A percentile compares a stretch with the other conserved stretches of the same genome.
Evolutionary conservation across 2,797 vertebrate species (phyloP).

Genomic region (Monodelphis domestica): DNA sequence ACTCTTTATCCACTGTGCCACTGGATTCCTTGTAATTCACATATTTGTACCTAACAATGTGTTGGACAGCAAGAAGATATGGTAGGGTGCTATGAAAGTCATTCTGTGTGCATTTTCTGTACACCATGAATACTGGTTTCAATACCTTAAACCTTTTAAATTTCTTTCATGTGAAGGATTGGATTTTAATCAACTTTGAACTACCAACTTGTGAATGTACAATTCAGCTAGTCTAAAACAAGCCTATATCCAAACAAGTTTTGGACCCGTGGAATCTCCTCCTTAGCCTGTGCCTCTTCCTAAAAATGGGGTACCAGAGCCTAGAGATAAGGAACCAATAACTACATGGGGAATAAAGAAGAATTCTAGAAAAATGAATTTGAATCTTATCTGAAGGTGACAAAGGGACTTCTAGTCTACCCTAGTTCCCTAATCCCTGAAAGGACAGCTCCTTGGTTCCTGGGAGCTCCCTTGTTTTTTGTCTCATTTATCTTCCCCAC

Average conservation of each 20-base stretch:
- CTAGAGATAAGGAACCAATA: too few species aligned
- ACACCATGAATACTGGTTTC: not conserved
- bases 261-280: not conserved
- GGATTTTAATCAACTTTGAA: not conserved
- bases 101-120: not conserved
- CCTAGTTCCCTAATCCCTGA: too few species aligned
- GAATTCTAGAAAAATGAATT: too few species aligned
- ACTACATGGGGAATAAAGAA: too few species aligned
- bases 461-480: too few species aligned
- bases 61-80: not conserved
- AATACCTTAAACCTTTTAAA: not conserved
- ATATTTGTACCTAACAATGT: not conserved
- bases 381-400: too few species aligned
- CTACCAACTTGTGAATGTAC: not conserved
- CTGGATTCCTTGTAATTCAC: not conserved
- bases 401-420: too few species aligned
- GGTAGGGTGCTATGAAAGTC: not conserved
- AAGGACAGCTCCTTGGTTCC: too few species aligned
- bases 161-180: not conserved
- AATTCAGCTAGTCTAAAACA: not conserved
- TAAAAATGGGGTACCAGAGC: too few species aligned
- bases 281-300: too few species aligned
- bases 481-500: too few species aligned
- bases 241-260: not conserved
- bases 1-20: too few species aligned